phyloP scores from a whole-genome alignment of 1,140 invertebrate genomes.

The Wiebesia pumilae region DNA sequence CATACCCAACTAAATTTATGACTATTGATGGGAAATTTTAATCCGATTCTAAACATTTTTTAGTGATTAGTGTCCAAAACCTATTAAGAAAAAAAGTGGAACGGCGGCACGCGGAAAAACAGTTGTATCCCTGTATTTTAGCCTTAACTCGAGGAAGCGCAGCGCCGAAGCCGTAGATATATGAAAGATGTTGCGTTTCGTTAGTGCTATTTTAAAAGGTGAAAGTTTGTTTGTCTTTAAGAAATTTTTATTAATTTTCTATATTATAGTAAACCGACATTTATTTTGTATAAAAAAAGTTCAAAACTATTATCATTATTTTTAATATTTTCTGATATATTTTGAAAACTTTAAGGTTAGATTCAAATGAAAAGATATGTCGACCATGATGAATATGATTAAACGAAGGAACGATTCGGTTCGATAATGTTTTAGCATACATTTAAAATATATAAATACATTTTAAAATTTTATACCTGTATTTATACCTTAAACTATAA shows the following conservation, averaged over 20 bases:
- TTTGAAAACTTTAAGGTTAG: constrained; percentile 52
- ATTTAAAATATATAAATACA: too few species aligned
- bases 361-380: constrained; percentile 3
- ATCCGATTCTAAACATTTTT: constrained; percentile 72
- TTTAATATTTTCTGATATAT: neutral
- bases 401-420: constrained; percentile 43
- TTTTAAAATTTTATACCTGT: constrained; percentile 13
- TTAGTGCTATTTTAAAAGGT: constrained; percentile 63
- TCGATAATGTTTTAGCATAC: constrained; percentile 36
- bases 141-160: neutral
- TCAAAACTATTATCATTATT: constrained; percentile 6
- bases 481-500: too few species aligned
- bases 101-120: constrained; percentile 65
- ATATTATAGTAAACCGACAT: neutral
- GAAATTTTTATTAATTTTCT: constrained; percentile 19
- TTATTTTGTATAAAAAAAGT: constrained; percentile 1
- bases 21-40: constrained; percentile 73
- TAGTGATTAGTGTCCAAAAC: constrained; percentile 56
- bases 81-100: constrained; percentile 66
- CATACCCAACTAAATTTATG: constrained; percentile 65
- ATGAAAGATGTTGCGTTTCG: constrained; percentile 65
- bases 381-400: constrained; percentile 53
- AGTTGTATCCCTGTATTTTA: constrained; percentile 56
- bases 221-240: constrained; percentile 31
- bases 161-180: neutral